phyloP scores from a whole-genome alignment of 2,797 vertebrate genomes.

The Pterois miles region DNA sequence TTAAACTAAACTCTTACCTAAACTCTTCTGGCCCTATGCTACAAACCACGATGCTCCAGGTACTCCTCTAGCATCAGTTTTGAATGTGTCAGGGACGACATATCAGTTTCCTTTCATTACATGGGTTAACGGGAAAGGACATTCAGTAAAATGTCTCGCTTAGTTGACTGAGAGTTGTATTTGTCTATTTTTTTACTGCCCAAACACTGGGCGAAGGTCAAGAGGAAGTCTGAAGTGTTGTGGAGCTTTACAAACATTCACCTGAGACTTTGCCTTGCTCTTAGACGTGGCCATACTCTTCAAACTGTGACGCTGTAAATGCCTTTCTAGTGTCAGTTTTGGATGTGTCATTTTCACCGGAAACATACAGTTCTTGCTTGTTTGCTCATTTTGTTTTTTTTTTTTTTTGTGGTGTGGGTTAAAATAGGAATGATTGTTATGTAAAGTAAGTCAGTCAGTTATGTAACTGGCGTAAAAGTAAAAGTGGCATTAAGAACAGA shows the following conservation, averaged over 20 bases:
- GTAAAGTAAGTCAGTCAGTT: background rate
- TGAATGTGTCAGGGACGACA: too few relatives aligned
- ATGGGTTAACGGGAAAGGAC: too few relatives aligned
- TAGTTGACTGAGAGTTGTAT: conserved; percentile 5
- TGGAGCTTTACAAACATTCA: conserved; percentile 14
- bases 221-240: conserved; percentile 1
- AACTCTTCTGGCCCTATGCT: too few relatives aligned
- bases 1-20: too few relatives aligned
- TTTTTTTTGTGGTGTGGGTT: background rate
- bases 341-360: background rate
- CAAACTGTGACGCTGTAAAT: background rate
- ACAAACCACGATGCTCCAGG: too few relatives aligned
- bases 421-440: background rate
- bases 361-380: background rate
- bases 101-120: too few relatives aligned
- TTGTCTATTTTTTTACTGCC: background rate
- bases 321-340: background rate
- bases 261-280: background rate
- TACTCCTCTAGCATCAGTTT: too few relatives aligned
- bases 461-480: background rate
- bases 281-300: background rate
- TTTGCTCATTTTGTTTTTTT: too few relatives aligned
- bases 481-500: background rate
- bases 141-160: conserved; percentile 6
- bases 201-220: background rate